Percentiles rank a stretch among this genome's conserved stretches.
phyloP scores from a whole-genome alignment of 2,113 vertebrate species.

The Sinocyclocheilus maitianheensis region DNA sequence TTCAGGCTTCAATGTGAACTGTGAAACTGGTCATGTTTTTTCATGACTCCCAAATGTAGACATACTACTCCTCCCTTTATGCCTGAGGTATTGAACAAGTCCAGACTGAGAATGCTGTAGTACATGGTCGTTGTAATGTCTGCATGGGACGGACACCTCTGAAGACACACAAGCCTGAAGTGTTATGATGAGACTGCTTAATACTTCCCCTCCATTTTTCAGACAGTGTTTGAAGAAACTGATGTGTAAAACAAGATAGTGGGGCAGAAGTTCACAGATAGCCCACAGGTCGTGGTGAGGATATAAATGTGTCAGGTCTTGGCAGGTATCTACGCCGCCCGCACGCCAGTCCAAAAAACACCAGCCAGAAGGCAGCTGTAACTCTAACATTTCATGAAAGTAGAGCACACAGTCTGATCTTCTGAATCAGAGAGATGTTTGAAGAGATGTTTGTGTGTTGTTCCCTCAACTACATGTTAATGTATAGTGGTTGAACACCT shows the following conservation, averaged over 20 bases:
- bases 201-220: slow-evolving; percentile 25
- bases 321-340: slow-evolving; percentile 61
- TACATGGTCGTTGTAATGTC: slow-evolving; percentile 41
- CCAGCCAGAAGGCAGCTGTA: slow-evolving; percentile 62
- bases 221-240: slow-evolving; percentile 28
- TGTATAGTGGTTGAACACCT: slow-evolving; percentile 55
- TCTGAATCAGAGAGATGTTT: slow-evolving; percentile 55
- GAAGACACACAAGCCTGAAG: slow-evolving; percentile 31
- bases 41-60: slow-evolving; percentile 43
- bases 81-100: slow-evolving; percentile 69
- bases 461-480: slow-evolving; percentile 42
- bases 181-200: slow-evolving; percentile 33
- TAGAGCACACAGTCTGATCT: slow-evolving; percentile 56
- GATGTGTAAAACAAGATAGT: slow-evolving; percentile 42
- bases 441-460: slow-evolving; percentile 53
- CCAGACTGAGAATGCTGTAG: slow-evolving; percentile 59
- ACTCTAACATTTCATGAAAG: slow-evolving; percentile 53
- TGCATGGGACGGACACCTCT: slow-evolving; percentile 1
- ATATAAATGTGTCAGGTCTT: slow-evolving; percentile 64
- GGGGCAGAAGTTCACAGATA: slow-evolving; percentile 50
- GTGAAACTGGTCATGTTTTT: slow-evolving; percentile 20
- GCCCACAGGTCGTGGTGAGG: slow-evolving; percentile 53
- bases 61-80: slow-evolving; percentile 61
- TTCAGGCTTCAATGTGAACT: neutral
- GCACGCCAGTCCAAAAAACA: slow-evolving; percentile 49